Percentiles rank a stretch among this genome's conserved stretches.
Evolutionary conservation across 2,888 invertebrate genomes (phyloP).

Genomic region (Congeria kusceri): DNA sequence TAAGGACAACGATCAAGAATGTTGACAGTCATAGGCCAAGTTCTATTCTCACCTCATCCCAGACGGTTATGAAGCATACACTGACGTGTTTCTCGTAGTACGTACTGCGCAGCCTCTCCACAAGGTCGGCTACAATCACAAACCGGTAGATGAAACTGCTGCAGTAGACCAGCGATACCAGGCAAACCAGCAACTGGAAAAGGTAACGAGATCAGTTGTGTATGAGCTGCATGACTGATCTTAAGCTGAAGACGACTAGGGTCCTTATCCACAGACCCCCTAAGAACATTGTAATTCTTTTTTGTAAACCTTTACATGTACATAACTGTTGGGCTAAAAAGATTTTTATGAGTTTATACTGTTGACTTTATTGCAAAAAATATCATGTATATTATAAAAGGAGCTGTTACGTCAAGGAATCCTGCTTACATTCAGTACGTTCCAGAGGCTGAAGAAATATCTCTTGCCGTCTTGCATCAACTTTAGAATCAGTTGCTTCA

Average conservation of each 20-base stretch:
- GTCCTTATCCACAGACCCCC: too few relatives aligned
- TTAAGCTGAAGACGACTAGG: too few relatives aligned
- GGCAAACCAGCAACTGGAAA: constrained; percentile 69
- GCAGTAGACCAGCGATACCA: constrained; percentile 73
- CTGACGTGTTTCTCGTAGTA: constrained; percentile 82
- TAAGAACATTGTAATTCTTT: too few relatives aligned
- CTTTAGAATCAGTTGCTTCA: constrained; percentile 69
- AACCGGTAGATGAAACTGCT: constrained; percentile 82
- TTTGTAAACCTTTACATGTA: too few relatives aligned
- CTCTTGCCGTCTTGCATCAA: constrained; percentile 66
- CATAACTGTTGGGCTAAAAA: too few relatives aligned
- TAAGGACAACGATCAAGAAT: too few relatives aligned
- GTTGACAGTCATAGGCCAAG: too few relatives aligned
- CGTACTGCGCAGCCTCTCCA: constrained; percentile 79
- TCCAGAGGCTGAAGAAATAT: constrained; percentile 80
- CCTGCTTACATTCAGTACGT: constrained; percentile 76
- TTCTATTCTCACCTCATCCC: constrained; percentile 79
- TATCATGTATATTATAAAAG: too few relatives aligned
- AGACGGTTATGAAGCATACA: constrained; percentile 78
- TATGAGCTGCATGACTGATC: too few relatives aligned
- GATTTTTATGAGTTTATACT: too few relatives aligned
- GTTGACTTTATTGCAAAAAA: too few relatives aligned
- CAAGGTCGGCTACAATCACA: constrained; percentile 77
- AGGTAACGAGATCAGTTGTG: constrained; percentile 5
- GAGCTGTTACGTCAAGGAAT: too few relatives aligned